Percentiles rank a stretch among this genome's conserved stretches.
Evolutionary conservation across 2,113 vertebrate genomes (phyloP).

Genomic region (Furnarius figulus): DNA sequence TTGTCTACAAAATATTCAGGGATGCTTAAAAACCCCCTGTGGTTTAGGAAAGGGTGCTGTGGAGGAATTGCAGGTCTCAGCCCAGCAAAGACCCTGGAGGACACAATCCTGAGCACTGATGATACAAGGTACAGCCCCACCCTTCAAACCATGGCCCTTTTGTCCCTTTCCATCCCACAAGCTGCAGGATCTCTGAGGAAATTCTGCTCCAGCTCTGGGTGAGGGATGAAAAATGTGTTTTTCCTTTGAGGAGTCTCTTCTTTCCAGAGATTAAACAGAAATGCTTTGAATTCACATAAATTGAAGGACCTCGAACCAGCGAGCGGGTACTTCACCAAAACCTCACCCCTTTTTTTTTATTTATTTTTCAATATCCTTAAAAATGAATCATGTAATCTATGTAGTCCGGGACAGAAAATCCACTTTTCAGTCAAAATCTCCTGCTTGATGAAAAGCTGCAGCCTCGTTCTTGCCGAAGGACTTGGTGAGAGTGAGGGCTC

Average conservation of each 20-base stretch:
- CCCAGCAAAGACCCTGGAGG: rapidly evolving
- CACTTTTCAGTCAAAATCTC: background rate
- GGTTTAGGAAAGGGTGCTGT: background rate
- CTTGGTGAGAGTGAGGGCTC: background rate
- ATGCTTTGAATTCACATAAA: background rate
- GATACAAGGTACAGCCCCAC: background rate
- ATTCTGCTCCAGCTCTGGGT: background rate
- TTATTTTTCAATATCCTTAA: background rate
- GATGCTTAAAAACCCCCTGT: background rate
- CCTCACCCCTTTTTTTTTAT: background rate
- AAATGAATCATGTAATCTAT: background rate
- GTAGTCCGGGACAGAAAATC: background rate
- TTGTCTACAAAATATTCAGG: background rate
- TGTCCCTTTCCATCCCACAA: background rate
- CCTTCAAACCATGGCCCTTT: rapidly evolving
- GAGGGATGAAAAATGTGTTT: background rate
- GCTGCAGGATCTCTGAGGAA: background rate
- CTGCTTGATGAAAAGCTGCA: background rate
- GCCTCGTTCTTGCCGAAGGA: background rate
- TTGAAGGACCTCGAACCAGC: background rate
- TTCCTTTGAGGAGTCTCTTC: background rate
- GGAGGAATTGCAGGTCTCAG: rapidly evolving
- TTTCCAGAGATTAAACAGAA: background rate
- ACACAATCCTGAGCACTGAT: rapidly evolving
- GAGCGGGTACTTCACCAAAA: background rate